Evolutionary conservation across 2,888 invertebrate genomes (phyloP).

Genomic region (Dromius quadrimaculatus): DNA sequence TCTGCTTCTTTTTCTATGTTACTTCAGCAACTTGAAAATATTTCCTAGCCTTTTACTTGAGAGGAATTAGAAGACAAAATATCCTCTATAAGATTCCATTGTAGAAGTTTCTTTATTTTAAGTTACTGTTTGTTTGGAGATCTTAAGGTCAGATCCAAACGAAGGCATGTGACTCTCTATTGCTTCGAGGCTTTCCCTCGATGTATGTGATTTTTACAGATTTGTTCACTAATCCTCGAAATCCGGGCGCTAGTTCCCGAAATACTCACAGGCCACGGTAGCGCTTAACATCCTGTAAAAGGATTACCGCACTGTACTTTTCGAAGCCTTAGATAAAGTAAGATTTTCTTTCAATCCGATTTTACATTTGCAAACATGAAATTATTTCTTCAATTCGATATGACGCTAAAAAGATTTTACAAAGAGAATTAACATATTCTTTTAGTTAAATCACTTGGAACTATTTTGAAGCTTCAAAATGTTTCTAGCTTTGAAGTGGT

Average conservation of each 20-base stretch:
- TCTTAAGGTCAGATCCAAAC: conserved; percentile 16
- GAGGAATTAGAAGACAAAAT: no score
- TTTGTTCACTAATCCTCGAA: conserved; percentile 41
- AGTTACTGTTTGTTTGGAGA: not conserved
- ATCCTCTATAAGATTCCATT: no score
- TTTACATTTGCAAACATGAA: conserved; percentile 32
- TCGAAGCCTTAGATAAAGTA: conserved; percentile 43
- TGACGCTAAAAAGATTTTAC: no score
- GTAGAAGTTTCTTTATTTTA: conserved; percentile 8
- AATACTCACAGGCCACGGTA: conserved; percentile 21
- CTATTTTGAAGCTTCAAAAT: no score
- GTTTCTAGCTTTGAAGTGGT: no score
- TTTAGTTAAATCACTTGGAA: no score
- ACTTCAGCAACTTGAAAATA: no score
- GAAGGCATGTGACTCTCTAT: not conserved
- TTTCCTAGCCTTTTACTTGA: no score
- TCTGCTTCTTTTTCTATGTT: no score
- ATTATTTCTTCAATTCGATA: no score
- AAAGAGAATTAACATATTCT: no score
- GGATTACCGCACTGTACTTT: conserved; percentile 41
- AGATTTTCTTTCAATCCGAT: conserved; percentile 36
- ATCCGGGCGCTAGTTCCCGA: conserved; percentile 38
- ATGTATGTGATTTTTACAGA: conserved; percentile 46
- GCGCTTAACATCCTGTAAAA: conserved; percentile 46
- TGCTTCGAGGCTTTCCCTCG: not conserved